Evolutionary conservation across 2,113 vertebrate genomes (phyloP), one percentile per base, ranked within the genome.

Genomic region (Pteruthius melanotis): DNA sequence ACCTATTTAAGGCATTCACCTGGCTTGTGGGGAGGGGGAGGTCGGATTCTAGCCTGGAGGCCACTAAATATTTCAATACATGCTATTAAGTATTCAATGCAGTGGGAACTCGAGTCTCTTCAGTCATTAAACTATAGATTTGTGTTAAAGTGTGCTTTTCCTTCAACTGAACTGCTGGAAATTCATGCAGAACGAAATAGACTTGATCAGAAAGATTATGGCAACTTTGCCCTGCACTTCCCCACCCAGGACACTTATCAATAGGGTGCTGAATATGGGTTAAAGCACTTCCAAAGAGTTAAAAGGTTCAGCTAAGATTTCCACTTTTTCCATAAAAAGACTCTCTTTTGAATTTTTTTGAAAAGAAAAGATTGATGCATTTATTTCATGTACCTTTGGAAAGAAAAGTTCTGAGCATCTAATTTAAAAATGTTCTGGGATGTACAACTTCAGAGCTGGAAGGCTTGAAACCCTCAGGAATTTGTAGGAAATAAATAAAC

Each of bases 41-140:
- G 59, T 86, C 61, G 24, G 4, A 45, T 66, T 88, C 59, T 70
- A 70, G 64, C 63, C 83, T 86, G 39, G 39, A 89, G 79, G 71
- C 39, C 33, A 22, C 76, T 95, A 89, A 96, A 90, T 94, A 92
- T 96, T 96, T 93, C 76, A 96, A 81, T 93, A 66, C 16, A 7
- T 81, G 30, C 11, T 81, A 63, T 93, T 83, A 95, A 93, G 75
- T 90, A 93, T 77, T 93, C 66, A 86, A 37, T 72, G 50, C 6
- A 2, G 39, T 63, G 33, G 71, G 37, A 95, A 94, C 79, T 45
- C 11, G 18, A 88, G 42, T 90, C 50, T 85, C 33, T 83, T 33
- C 15, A 57, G n/a, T 72, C 70, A 57, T 86, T 92, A 77, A 95
- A 52, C 50, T 70, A 50, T 28, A 83, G 59, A 89, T 86, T 30